Base-by-base conservation (phyloP, 2,888 invertebrate species). In the Macrosiphum euphorbiae region DNA sequence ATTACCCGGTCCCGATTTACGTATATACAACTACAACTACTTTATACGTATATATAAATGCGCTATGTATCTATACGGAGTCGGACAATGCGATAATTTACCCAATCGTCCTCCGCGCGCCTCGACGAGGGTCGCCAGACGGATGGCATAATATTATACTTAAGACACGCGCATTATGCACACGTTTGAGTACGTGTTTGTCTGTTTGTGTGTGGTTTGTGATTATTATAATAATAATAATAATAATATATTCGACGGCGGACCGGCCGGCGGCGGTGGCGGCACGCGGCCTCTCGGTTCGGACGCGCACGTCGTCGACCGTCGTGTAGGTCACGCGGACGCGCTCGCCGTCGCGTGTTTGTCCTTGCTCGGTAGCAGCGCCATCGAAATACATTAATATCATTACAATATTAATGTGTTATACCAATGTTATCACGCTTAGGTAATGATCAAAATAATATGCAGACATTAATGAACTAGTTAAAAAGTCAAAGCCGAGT, bases 281-380 rank as follows among this genome's bases (percentile, higher is more conserved):
- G 90, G n/a, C 61, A 90, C 44, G 90, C 90, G 90, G 61, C 90
- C 90, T 90, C 90, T 47, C 58, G n/a, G 61, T 89, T 44, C 44
- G 89, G 28, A 78, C 78, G 78, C 35, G 35, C 35, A 35, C 61
- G 89, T 44, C 85, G 28, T 84, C 88, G 89, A n/a, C 41, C 55
- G 90, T 10, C 61, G 61, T 61, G 61, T 67, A 61, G 89, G 89
- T 89, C 89, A 61, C 89, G 89, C 61, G 61, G n/a, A 89, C 89
- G 58, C 44, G 89, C 28, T 85, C 26, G 86, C 47, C 90, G 90
- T 90, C 90, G 90, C 61, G 61, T 28, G 47, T n/a, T 47, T 61
- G 90, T 90, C 61, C 61, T 61, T 90, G 61, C n/a, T 16, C 28
- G 20, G 47, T n/a, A 41, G 44, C 89, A 41, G 11, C 88, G 88